Conservation (phyloP, 2,113 vertebrate genomes). For the Camelus dromedarius region DNA sequence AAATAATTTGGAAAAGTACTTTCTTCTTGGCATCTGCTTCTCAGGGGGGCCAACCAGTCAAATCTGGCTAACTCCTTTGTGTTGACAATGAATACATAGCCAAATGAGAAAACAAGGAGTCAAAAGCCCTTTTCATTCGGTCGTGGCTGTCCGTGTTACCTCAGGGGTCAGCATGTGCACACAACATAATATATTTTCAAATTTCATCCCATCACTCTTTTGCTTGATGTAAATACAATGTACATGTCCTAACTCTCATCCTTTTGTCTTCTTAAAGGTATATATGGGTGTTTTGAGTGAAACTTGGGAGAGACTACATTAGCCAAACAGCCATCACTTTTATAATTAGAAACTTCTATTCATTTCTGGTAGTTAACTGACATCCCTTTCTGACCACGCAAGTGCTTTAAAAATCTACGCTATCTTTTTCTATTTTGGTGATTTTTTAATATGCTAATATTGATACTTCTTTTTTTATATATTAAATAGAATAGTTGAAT, state of each 20-base stretch:
- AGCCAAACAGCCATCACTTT: not conserved
- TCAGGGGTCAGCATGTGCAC: not conserved
- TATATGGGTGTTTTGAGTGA: not conserved
- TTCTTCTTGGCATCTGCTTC: not conserved
- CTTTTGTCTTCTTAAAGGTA: not conserved
- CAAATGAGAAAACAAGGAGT: not conserved
- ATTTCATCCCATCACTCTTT: not conserved
- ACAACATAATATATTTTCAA: not conserved
- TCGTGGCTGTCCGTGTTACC: not conserved
- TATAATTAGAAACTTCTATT: not conserved
- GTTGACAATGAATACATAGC: not conserved
- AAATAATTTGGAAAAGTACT: not conserved
- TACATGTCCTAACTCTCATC: not conserved
- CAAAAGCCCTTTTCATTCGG: not conserved
- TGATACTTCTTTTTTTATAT: not conserved
- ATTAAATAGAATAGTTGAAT: not conserved
- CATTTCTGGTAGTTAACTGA: not conserved
- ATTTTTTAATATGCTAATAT: not conserved
- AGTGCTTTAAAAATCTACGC: not conserved
- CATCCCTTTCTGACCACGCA: accelerated
- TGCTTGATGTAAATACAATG: not conserved
- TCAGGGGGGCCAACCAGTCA: not conserved
- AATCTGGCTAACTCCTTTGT: not conserved
- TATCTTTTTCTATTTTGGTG: not conserved
- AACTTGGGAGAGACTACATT: not conserved